Base-by-base conservation (phyloP, 2,113 vertebrate genomes). In the Caretta caretta region DNA sequence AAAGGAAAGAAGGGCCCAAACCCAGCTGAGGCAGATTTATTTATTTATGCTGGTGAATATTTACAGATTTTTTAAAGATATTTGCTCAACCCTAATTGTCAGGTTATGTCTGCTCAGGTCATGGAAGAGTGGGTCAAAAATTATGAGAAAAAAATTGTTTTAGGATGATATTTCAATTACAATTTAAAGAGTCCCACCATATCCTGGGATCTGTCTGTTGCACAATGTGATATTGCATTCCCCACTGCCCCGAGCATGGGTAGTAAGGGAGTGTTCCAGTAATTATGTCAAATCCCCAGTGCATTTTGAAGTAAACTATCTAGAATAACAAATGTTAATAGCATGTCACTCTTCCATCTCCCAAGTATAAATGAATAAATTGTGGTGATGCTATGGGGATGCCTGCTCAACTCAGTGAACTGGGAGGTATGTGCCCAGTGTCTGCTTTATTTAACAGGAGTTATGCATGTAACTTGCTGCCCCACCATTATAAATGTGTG, bases 291-390 rank as follows among this genome's bases (percentile, higher is more conserved):
- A 94, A 97, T 96, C 80, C 82, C 90, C 85, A 10, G 82, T 83
- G 54, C 0, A 5, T 94, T 94, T 96, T 92, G 92, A 96, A 94
- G 76, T 97, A 95, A 96, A 81, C 90, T 53, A 92, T 94, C 72
- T 91, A 90, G 65, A 97, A 86, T 80, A 97, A 87, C 91, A 94
- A 88, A 89, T 72, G 94, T 97, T 90, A 97, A 93, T 80, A 94
- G 69, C 0, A 0, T 88, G 54, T 90, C 91, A 87, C n/a, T 96
- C 84, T 78, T 94, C 69, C 48, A 24, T 92, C 92, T 97, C 62
- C 48, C 42, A 80, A 94, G 83, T 42, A 91, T 91, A 86, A 88
- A 91, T 8, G 20, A 90, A 80, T 4, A 88, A 86, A 92, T 89
- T 93, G 5, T 16, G 76, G 79, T 16, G 88, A 8, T 35, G 82